Evolutionary conservation across 2,888 invertebrate genomes (phyloP), one percentile per base, ranked within the genome.

Genomic region (Parnassius mnemosyne): DNA sequence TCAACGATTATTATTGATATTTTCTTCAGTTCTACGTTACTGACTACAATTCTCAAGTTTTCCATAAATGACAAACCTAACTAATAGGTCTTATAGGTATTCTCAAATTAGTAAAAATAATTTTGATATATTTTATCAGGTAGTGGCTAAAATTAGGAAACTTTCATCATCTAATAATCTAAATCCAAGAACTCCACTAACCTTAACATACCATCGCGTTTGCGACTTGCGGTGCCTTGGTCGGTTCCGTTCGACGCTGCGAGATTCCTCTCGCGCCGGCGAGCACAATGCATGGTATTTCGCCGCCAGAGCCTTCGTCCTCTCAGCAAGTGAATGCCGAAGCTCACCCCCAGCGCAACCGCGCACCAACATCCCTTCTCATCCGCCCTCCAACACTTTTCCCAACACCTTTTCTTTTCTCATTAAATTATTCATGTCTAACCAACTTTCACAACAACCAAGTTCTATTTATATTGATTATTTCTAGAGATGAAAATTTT

Each of bases 131-230:
- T 25, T 16, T 16, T 16, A 16, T 16, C 16, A 16, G 1, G 16
- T 16, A 16, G 16, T 16, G 16, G 2, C 25, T 25, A 25, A 25
- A 25, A 25, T 34, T 34, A 5, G 3, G 34, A 34, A 34, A 34
- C 34, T 34, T 34, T 34, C 34, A 34, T 34, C 34, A 34, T 34
- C 34, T 5, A 34, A 20, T 20, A 34, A 34, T 34, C 34, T 7
- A 34, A 34, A 46, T 13, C 50, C 47, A 63, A 59, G 67, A 69
- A 25, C 64, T 70, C 77, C 80, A 78, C 93, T 93, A 93, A 95
- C 95, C 94, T 95, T 95, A 76, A 94, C 94, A 81, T 95, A 95
- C 94, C 94, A 94, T 85, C 93, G 91, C 65, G 94, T 92, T 71
- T 91, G 92, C 55, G 92, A 92, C 75, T 93, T 93, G 77, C 90